A percentile compares a stretch with the other conserved stretches of the same genome.
These are phyloP conservation scores for Ashinkailepas kermadecensis DNA, from an alignment of 2,888 invertebrate genomes.

Conservation along the genomic window DNA sequence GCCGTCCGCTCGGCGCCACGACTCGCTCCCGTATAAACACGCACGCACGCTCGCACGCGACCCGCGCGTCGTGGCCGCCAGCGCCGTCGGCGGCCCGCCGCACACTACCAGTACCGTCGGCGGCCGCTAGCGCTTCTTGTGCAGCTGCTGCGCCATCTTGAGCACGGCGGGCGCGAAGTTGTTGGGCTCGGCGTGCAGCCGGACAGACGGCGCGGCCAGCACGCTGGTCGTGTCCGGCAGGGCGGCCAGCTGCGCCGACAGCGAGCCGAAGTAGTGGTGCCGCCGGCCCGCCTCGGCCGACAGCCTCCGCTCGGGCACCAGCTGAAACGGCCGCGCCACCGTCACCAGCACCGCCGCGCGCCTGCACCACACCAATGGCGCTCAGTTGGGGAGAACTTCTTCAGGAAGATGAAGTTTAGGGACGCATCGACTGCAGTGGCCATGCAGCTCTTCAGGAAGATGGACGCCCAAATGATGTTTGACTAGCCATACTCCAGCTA, in stretches of 20 bases:
- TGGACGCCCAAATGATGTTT: no score
- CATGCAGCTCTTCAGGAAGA: no score
- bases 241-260: constrained; percentile 63
- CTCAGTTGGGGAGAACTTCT: no score
- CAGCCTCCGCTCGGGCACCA: constrained; percentile 77
- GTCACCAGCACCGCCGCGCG: neutral
- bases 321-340: constrained; percentile 46
- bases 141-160: neutral
- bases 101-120: no score
- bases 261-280: constrained; percentile 82
- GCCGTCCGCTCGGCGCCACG: neutral
- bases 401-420: no score
- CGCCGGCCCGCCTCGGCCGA: constrained; percentile 77
- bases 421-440: no score
- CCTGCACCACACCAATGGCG: no score
- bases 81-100: no score
- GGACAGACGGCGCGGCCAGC: neutral
- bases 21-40: neutral
- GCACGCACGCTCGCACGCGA: neutral
- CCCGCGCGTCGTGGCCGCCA: neutral
- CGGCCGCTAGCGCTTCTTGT: neutral
- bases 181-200: constrained; percentile 12
- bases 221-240: constrained; percentile 16
- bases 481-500: no score
- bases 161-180: constrained; percentile 18